Evolutionary conservation across 2,888 invertebrate species (phyloP).

Genomic region (Lasioglossum malachurum): DNA sequence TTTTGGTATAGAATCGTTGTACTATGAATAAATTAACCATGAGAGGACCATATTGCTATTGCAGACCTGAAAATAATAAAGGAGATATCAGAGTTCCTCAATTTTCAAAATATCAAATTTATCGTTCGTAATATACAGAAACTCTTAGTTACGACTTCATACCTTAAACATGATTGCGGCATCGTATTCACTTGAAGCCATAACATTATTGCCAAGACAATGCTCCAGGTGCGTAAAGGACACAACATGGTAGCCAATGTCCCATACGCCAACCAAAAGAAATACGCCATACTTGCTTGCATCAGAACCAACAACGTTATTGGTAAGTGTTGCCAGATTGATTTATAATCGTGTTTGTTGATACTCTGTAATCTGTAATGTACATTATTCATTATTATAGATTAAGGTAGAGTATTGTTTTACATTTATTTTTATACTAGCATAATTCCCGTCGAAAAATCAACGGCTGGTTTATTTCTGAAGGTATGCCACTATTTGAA

Average conservation of each 20-base stretch:
- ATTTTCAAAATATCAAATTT: not conserved
- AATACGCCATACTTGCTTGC: slow-evolving; percentile 86
- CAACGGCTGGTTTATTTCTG: too few relatives aligned
- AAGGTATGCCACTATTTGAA: too few relatives aligned
- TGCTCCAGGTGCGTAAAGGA: slow-evolving; percentile 93
- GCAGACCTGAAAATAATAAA: slow-evolving; percentile 58
- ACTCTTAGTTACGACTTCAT: slow-evolving; percentile 59
- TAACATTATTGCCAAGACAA: slow-evolving; percentile 88
- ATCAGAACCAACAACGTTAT: slow-evolving; percentile 77
- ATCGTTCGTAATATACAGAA: not conserved
- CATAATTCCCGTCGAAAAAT: too few relatives aligned
- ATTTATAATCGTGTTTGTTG: slow-evolving; percentile 73
- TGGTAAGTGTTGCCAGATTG: slow-evolving; percentile 75
- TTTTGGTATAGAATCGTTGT: slow-evolving; percentile 20
- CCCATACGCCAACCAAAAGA: slow-evolving; percentile 94
- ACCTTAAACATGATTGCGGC: slow-evolving; percentile 88
- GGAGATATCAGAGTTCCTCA: not conserved
- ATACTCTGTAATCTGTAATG: slow-evolving; percentile 74
- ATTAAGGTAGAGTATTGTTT: too few relatives aligned
- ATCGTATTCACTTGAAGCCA: slow-evolving; percentile 89
- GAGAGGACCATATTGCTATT: slow-evolving; percentile 58
- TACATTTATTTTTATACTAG: too few relatives aligned
- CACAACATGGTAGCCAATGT: slow-evolving; percentile 91
- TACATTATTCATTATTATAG: not conserved
- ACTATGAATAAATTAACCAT: slow-evolving; percentile 39